Evolutionary conservation across 2,888 invertebrate genomes (phyloP).

Genomic region (Conops quadrifasciatus): DNA sequence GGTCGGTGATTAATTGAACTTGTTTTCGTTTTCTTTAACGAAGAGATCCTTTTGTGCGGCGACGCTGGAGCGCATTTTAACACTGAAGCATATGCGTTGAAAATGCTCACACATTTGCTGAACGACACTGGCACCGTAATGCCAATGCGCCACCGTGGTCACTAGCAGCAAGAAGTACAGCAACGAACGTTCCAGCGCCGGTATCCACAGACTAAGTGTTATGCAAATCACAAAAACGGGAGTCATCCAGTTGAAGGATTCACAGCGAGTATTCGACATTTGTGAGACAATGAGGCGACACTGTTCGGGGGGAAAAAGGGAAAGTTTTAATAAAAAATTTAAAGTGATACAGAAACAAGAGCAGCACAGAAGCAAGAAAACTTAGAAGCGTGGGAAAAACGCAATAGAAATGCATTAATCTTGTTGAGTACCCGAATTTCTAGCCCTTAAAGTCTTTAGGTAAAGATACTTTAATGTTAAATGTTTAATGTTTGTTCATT

Average conservation of each 20-base stretch:
- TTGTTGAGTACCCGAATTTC: no score
- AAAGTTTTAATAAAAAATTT: constrained; percentile 1
- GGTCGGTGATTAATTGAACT: constrained; percentile 23
- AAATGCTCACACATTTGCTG: constrained; percentile 95
- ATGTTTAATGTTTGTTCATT: no score
- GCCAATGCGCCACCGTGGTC: constrained; percentile 82
- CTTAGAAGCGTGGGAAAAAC: not conserved
- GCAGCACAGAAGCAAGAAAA: not conserved
- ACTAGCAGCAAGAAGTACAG: constrained; percentile 77
- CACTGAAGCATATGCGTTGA: constrained; percentile 83
- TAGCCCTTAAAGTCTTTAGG: constrained; percentile 1
- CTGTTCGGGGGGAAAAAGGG: constrained; percentile 67
- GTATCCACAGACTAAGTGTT: constrained; percentile 56
- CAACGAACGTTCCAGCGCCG: constrained; percentile 72
- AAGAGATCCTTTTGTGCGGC: constrained; percentile 2
- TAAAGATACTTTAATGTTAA: no score
- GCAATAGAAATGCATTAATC: no score
- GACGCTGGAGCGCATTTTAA: constrained; percentile 48
- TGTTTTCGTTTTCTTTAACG: not conserved
- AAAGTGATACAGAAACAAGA: not conserved
- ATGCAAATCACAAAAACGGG: constrained; percentile 58
- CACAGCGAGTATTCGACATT: constrained; percentile 94
- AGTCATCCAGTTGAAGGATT: constrained; percentile 70
- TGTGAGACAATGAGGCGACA: constrained; percentile 97
- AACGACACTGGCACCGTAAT: constrained; percentile 94